These are phyloP conservation scores for Glaucopsyche alexis DNA, from an alignment of 2,888 invertebrate species.

Conservation along the genomic window DNA sequence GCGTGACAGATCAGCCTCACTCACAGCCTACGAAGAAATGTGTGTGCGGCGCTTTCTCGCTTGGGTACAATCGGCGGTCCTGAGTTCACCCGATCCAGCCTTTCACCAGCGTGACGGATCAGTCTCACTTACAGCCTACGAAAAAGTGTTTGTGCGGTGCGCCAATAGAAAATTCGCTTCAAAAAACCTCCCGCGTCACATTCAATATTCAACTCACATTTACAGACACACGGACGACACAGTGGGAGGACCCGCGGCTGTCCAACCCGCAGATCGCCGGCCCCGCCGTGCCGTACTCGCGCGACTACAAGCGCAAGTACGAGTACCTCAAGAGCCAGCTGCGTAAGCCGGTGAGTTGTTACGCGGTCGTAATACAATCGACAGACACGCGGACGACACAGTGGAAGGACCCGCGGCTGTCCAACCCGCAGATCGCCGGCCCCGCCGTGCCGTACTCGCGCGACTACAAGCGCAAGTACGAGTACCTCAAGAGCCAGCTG, in stretches of 20 bases:
- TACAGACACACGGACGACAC: constrained; percentile 96
- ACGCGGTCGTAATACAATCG: no score
- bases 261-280: constrained; percentile 98
- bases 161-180: no score
- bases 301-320: constrained; percentile 99
- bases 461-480: constrained; percentile 99
- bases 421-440: constrained; percentile 97
- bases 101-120: no score
- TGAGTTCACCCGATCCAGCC: no score
- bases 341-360: constrained; percentile 93
- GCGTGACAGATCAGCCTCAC: no score
- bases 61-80: no score
- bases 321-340: constrained; percentile 98
- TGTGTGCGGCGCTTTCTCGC: no score
- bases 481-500: constrained; percentile 97
- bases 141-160: no score
- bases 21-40: no score
- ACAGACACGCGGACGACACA: constrained; percentile 97
- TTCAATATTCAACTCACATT: no score
- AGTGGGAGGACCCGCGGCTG: constrained; percentile 99
- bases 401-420: constrained; percentile 99
- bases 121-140: no score
- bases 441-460: constrained; percentile 99
- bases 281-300: constrained; percentile 98
- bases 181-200: no score